phyloP scores from a whole-genome alignment of 2,888 invertebrate species.

The Cataglyphis albicans region DNA sequence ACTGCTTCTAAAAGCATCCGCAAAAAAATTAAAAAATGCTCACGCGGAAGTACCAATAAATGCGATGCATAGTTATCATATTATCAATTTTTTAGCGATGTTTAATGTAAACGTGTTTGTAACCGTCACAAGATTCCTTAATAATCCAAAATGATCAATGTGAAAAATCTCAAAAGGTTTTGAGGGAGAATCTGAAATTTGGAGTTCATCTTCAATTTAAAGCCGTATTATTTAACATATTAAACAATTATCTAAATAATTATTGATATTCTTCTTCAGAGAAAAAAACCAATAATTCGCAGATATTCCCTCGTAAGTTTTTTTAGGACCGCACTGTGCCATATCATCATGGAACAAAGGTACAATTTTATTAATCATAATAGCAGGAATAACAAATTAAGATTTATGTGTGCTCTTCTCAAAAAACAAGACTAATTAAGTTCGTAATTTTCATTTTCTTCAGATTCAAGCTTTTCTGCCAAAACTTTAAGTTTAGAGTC shows the following conservation, averaged over 20 bases:
- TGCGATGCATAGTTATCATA: no score
- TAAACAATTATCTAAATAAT: no score
- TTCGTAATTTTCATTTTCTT: neutral
- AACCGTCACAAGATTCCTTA: neutral
- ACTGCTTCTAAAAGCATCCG: no score
- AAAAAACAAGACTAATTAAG: neutral
- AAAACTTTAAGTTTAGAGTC: neutral
- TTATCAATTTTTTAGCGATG: no score
- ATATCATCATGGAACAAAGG: neutral
- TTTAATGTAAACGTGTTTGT: constrained; percentile 13
- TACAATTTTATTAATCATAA: neutral
- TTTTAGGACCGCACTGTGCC: neutral
- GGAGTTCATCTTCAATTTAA: neutral
- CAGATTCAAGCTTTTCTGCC: neutral
- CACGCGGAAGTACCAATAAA: no score
- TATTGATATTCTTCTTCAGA: no score
- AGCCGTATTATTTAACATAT: neutral
- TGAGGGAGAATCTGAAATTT: neutral
- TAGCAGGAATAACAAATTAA: neutral
- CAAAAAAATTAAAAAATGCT: no score
- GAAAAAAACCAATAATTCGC: constrained; percentile 28
- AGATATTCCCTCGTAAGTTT: neutral
- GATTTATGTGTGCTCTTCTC: neutral
- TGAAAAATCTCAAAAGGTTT: no score
- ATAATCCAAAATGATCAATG: neutral